Percentiles rank a stretch among this genome's conserved stretches.
phyloP scores from a whole-genome alignment of 2,888 invertebrate species.

The Amaurobius ferox region DNA sequence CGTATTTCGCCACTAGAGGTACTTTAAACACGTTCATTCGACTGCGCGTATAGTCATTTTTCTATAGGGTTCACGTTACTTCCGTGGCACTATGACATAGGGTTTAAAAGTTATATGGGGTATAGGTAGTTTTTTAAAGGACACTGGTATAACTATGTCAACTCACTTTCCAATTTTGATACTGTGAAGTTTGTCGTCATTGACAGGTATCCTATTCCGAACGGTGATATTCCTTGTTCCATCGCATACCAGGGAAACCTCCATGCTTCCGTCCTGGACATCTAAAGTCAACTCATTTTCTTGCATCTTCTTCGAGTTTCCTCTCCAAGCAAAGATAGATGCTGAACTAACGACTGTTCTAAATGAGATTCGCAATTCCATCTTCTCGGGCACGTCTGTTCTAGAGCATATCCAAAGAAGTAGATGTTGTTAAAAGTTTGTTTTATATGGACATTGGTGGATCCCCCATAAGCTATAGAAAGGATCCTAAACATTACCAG shows the following conservation, averaged over 20 bases:
- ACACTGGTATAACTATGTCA: neutral
- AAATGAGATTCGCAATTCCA: neutral
- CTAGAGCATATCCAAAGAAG: constrained; percentile 41
- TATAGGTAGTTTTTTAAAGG: too few species aligned
- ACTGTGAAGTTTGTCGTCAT: neutral
- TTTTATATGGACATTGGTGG: too few species aligned
- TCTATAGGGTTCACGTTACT: too few species aligned
- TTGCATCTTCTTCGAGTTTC: neutral
- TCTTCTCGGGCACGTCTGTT: constrained; percentile 32
- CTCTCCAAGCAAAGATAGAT: neutral
- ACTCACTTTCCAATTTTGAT: neutral
- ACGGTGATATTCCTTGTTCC: neutral
- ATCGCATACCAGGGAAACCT: neutral
- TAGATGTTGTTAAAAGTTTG: too few species aligned
- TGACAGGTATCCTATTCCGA: neutral
- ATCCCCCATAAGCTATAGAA: too few species aligned
- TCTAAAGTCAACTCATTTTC: neutral
- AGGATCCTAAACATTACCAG: neutral
- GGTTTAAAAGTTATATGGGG: too few species aligned
- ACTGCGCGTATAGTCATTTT: too few species aligned
- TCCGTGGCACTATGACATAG: too few species aligned
- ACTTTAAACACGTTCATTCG: too few species aligned
- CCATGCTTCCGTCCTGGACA: neutral
- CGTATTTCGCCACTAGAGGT: too few species aligned
- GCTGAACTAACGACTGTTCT: neutral